A percentile compares a stretch with the other conserved stretches of the same genome.
Evolutionary conservation across 2,797 vertebrate species (phyloP).

Genomic region (Chrysocyon brachyurus): DNA sequence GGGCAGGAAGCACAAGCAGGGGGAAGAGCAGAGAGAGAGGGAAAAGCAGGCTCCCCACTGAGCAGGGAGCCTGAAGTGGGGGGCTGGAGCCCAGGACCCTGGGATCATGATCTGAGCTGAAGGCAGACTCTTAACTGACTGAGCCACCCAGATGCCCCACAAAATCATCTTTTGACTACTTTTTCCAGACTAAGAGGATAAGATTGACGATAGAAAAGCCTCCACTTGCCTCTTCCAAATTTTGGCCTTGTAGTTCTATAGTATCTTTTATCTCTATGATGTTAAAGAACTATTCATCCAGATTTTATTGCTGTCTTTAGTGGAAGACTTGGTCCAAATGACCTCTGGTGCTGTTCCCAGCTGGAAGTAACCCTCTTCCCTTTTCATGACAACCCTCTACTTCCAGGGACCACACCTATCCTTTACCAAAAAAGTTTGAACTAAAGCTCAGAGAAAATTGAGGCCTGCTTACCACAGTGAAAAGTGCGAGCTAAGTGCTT

Average conservation of each 20-base stretch:
- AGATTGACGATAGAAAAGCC: not conserved
- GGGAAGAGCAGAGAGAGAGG: no score
- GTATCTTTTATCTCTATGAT: not conserved
- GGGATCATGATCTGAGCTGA: no score
- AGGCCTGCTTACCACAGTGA: not conserved
- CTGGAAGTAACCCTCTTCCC: not conserved
- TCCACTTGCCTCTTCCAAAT: not conserved
- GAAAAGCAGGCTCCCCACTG: no score
- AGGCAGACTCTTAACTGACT: no score
- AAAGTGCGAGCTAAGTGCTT: not conserved
- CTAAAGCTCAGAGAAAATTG: not conserved
- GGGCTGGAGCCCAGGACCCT: no score
- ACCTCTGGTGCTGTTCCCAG: not conserved
- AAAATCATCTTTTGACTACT: not conserved
- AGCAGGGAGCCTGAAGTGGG: no score
- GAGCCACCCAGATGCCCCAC: not conserved
- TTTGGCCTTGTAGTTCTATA: not conserved
- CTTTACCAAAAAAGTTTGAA: not conserved
- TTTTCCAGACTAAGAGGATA: not conserved
- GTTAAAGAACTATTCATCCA: not conserved
- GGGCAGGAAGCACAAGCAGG: no score
- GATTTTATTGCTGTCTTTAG: conserved; percentile 11
- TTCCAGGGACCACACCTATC: not conserved
- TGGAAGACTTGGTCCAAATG: not conserved
- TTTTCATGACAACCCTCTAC: not conserved